phyloP scores from a whole-genome alignment of 1,140 invertebrate genomes.

The Euglossa dilemma region DNA sequence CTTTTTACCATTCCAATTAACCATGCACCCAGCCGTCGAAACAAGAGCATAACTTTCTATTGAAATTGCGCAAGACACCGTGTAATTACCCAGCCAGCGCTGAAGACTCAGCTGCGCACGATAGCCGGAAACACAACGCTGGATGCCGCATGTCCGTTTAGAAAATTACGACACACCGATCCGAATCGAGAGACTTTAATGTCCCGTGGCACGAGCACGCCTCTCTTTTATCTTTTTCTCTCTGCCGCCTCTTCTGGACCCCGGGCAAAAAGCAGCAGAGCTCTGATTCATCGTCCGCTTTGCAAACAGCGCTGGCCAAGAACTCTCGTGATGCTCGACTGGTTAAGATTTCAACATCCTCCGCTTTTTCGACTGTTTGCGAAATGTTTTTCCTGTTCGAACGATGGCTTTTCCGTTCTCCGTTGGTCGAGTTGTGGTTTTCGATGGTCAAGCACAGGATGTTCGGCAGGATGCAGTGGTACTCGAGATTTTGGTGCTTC shows the following conservation, averaged over 20 bases:
- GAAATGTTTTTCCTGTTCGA: no score
- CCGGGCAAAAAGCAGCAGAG: neutral
- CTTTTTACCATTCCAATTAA: constrained; percentile 26
- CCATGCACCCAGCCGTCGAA: neutral
- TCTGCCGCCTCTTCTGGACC: no score
- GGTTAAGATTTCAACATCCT: no score
- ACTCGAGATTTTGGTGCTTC: no score
- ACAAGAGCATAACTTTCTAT: constrained; percentile 39
- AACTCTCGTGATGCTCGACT: neutral
- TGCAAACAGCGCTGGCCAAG: constrained; percentile 7
- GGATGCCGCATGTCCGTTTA: neutral
- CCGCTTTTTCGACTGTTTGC: no score
- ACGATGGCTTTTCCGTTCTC: no score
- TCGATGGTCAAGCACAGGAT: no score
- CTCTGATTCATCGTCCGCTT: constrained; percentile 25
- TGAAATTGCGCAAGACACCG: constrained; percentile 30
- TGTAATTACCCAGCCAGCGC: neutral
- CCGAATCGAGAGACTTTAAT: neutral
- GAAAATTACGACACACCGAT: neutral
- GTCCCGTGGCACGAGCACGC: neutral
- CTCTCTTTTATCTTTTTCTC: neutral
- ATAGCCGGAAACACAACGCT: neutral
- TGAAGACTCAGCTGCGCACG: neutral
- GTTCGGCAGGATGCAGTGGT: no score
- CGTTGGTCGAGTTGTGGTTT: no score